Percentiles rank a stretch among this genome's conserved stretches.
Evolutionary conservation across 2,113 vertebrate species (phyloP).

Genomic region (Salvelinus alpinus): DNA sequence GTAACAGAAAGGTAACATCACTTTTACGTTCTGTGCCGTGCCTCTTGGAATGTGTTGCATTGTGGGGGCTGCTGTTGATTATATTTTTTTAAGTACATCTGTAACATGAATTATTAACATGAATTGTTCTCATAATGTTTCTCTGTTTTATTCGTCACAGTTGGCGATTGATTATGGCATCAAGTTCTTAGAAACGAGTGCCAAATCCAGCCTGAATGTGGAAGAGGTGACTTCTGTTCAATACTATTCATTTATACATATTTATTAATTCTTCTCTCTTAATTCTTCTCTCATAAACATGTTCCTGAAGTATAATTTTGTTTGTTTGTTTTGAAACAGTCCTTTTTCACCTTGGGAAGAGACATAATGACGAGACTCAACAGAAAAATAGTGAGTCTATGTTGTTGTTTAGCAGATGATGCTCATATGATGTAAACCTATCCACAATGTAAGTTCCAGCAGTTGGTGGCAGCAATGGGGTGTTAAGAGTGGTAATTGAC

Average conservation of each 20-base stretch:
- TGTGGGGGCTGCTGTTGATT: no score
- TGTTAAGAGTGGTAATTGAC: no score
- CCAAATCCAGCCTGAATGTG: constrained; percentile 94
- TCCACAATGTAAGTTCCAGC: no score
- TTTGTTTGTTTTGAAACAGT: constrained; percentile 65
- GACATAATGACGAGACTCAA: constrained; percentile 97
- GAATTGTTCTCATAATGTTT: background rate
- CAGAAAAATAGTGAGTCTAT: constrained; percentile 92
- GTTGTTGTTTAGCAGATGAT: no score
- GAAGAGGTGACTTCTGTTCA: constrained; percentile 82
- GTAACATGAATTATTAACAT: no score
- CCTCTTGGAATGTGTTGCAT: no score
- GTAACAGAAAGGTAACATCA: no score
- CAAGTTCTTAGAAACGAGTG: constrained; percentile 97
- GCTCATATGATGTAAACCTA: background rate
- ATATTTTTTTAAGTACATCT: no score
- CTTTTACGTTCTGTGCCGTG: no score
- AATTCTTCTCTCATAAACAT: background rate
- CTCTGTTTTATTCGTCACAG: constrained; percentile 67
- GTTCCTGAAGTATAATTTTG: background rate
- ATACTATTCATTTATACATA: background rate
- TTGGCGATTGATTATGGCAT: constrained; percentile 96
- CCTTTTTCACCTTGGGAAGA: constrained; percentile 89
- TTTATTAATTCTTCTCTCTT: background rate
- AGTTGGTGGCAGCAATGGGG: no score